These are phyloP conservation scores for Tachyglossus aculeatus DNA, from an alignment of 2,797 vertebrate species.

Conservation along the genomic window DNA sequence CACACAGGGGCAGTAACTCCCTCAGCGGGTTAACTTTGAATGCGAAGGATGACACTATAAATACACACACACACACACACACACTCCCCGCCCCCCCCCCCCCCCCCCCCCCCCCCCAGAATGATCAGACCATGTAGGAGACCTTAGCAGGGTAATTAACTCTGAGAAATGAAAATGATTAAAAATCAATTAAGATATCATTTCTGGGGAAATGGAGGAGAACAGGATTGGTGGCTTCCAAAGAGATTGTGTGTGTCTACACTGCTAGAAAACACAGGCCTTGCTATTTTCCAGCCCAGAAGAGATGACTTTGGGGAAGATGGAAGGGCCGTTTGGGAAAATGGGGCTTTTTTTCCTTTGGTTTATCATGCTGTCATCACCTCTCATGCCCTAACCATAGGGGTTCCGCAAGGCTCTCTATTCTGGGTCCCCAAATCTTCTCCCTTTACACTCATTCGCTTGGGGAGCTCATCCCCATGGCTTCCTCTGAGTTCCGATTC, in stretches of 20 bases:
- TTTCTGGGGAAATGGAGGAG: slow-evolving; percentile 19
- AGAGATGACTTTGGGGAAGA: no score
- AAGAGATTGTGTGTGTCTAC: not conserved
- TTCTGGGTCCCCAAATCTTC: no score
- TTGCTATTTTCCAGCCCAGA: not conserved
- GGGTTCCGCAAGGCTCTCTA: not conserved
- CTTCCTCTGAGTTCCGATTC: no score
- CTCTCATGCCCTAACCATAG: no score
- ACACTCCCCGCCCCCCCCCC: not conserved
- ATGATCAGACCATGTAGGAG: not conserved
- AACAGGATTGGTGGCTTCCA: not conserved
- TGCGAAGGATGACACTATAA: not conserved
- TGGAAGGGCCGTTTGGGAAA: not conserved
- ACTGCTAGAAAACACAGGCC: not conserved
- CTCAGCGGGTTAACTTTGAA: not conserved
- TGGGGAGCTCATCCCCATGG: no score
- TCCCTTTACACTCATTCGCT: no score
- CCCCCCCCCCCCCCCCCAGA: not conserved
- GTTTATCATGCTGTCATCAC: no score
- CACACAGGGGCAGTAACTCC: not conserved
- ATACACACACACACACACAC: not conserved
- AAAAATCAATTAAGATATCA: slow-evolving; percentile 35
- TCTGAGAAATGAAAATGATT: slow-evolving; percentile 52
- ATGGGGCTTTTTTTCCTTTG: no score
- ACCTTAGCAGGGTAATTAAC: slow-evolving; percentile 28